Conservation (phyloP, 2,113 vertebrate genomes). For the Vulpes vulpes region DNA sequence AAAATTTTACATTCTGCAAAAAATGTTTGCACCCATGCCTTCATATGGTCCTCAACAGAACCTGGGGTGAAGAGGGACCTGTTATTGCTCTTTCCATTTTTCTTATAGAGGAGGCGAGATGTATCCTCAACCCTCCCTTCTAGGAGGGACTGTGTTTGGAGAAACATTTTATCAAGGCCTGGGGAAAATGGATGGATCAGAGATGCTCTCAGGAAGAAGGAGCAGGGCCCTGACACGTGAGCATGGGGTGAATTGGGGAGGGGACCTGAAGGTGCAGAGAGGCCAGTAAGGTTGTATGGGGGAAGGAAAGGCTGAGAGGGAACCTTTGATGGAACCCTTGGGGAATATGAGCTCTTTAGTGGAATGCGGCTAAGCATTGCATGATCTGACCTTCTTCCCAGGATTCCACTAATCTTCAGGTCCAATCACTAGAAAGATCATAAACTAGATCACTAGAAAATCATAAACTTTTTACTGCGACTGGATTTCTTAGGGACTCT, state of each 20-base stretch:
- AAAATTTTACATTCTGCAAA: background rate
- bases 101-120: background rate
- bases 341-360: fast-evolving
- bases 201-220: background rate
- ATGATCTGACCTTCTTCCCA: background rate
- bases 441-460: background rate
- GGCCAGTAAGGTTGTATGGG: background rate
- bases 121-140: background rate
- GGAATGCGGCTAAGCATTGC: too few relatives aligned
- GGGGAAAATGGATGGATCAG: background rate
- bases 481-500: background rate
- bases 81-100: fast-evolving
- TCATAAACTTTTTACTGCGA: background rate
- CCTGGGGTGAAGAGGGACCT: background rate
- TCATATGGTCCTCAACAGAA: background rate
- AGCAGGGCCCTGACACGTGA: background rate
- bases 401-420: background rate
- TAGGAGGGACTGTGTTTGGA: background rate
- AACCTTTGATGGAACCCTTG: background rate
- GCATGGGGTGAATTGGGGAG: background rate
- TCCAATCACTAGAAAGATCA: background rate
- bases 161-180: background rate
- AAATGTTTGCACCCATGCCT: background rate
- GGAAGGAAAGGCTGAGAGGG: background rate
- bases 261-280: too few relatives aligned